Base-by-base conservation (phyloP, 2,888 invertebrate species). In the Thera britannica region DNA sequence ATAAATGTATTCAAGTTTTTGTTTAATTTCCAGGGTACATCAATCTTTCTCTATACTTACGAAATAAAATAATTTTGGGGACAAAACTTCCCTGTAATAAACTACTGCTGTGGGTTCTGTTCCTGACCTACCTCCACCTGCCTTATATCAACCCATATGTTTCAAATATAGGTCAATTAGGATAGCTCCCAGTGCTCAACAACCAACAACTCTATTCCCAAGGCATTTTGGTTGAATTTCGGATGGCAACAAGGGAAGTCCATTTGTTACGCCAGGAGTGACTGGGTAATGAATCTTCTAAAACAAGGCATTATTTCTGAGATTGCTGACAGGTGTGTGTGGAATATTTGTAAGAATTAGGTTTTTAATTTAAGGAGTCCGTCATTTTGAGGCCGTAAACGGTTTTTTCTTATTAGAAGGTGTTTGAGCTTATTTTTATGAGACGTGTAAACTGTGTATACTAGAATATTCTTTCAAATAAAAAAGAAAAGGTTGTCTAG, bases 61-160 rank as follows among this genome's bases (percentile, higher is more conserved):
- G 1, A 38, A 1, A 9, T 2, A 46, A 46, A 46, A 1, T 9
- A 9, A 46, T 9, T 46, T 46, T 9, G 44, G 8, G 6, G 41
- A 56, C 38, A 9, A 0, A 44, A 12, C 55, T 44, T 9, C 2
- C 9, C 2, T 8, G 8, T 2, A 9, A 2, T 11, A 46, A 61
- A 87, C 85, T 48, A 84, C 35, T 48, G 41, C 49, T 67, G 48
- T 55, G 58, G 23, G 23, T 54, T 46, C 46, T 87, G 88, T 87
- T 83, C 85, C 85, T 87, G 84, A 85, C 87, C 88, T 88, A 88
- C 85, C 79, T 83, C 89, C 93, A 93, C 89, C 92, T 92, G 92
- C 87, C 80, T 79, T 72, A 73, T 68, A 70, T 80, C 82, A 80
- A 86, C 85, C 89, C 87, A 89, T 89, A 89, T 90, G 87, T 80